phyloP scores from a whole-genome alignment of 2,113 vertebrate genomes.

The Elanus axillaris region DNA sequence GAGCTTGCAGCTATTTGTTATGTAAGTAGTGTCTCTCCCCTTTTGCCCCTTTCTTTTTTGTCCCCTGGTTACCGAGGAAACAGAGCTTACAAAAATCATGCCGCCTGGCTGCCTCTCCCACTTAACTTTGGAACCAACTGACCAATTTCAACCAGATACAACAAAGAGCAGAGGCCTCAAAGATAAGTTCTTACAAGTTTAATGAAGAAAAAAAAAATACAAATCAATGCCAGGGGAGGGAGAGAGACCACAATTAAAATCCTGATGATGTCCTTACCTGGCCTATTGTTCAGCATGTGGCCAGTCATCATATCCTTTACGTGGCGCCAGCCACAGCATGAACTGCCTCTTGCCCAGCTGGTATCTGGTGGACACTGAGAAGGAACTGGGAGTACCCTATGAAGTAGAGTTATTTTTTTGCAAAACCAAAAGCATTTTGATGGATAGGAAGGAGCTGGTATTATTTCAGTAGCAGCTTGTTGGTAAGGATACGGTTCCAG shows the following conservation, averaged over 20 bases:
- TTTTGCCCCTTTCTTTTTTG: background rate
- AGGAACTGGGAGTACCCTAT: background rate
- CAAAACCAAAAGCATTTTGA: background rate
- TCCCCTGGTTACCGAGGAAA: background rate
- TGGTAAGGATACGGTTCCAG: background rate
- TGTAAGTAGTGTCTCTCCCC: slow-evolving; percentile 73
- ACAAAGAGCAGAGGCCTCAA: background rate
- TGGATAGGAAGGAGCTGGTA: background rate
- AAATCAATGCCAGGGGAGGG: background rate
- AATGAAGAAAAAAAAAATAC: background rate
- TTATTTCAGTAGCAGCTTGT: background rate
- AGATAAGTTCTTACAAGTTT: background rate
- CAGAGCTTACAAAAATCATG: background rate
- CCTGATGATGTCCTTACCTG: background rate
- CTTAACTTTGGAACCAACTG: background rate
- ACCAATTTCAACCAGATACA: background rate
- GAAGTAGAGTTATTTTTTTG: background rate
- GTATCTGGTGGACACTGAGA: background rate
- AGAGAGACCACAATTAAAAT: background rate
- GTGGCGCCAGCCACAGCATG: background rate
- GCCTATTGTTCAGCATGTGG: background rate
- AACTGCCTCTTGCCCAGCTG: background rate
- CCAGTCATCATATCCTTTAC: background rate
- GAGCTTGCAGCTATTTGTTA: slow-evolving; percentile 94
- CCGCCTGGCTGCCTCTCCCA: background rate